Conservation (phyloP, 1,140 invertebrate species). For the Himalopsyche phryganea region DNA sequence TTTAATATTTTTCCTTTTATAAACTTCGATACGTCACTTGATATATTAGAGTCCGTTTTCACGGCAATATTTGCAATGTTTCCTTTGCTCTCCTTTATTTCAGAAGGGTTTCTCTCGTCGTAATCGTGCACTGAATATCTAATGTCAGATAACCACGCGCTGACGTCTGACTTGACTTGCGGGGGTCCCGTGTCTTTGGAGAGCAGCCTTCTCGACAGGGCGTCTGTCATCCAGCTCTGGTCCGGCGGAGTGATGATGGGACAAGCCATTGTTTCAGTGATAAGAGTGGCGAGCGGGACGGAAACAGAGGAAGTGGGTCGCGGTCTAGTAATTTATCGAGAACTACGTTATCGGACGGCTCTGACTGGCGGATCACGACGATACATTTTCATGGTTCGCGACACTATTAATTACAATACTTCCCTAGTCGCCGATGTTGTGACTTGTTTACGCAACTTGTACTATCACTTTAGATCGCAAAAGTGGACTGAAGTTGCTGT, state of each 20-base stretch:
- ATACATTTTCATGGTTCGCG: no score
- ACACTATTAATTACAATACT: no score
- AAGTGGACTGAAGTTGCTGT: no score
- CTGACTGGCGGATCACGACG: no score
- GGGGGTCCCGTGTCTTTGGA: not conserved
- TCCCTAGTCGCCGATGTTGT: no score
- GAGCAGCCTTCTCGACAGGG: slow-evolving; percentile 10
- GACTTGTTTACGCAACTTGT: no score
- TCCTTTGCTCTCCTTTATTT: no score
- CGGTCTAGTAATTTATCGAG: slow-evolving; percentile 15
- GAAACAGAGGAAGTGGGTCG: slow-evolving; percentile 23
- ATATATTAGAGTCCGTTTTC: not conserved
- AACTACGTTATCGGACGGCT: slow-evolving; percentile 8
- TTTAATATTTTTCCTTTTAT: not conserved
- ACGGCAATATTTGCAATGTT: no score
- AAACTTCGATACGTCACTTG: slow-evolving; percentile 3
- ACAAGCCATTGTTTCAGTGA: no score
- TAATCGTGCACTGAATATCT: slow-evolving; percentile 47
- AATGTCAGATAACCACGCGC: slow-evolving; percentile 44
- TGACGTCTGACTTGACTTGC: slow-evolving; percentile 37
- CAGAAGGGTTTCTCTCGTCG: slow-evolving; percentile 37
- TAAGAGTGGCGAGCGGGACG: not conserved
- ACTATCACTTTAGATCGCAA: no score
- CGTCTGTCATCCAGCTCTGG: slow-evolving; percentile 48
- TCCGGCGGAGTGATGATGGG: slow-evolving; percentile 40